These are phyloP conservation scores for Habropoda laboriosa DNA, from an alignment of 1,140 invertebrate species.

Conservation along the genomic window DNA sequence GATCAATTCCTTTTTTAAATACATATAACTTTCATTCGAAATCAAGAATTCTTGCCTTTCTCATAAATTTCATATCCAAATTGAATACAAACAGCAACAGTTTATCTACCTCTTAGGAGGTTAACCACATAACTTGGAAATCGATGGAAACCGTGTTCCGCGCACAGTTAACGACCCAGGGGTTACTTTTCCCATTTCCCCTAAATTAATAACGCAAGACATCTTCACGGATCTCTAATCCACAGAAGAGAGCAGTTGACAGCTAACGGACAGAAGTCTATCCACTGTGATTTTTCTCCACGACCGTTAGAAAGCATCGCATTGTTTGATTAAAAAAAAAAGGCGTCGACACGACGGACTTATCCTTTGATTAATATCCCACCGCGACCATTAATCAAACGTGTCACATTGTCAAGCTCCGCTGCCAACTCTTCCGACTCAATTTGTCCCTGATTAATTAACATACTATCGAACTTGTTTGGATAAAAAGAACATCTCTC, in stretches of 20 bases:
- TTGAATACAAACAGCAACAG: too few species aligned
- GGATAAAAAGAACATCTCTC: neutral
- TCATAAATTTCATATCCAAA: too few species aligned
- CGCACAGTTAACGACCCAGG: too few species aligned
- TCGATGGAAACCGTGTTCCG: too few species aligned
- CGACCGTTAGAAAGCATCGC: neutral
- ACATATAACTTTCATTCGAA: too few species aligned
- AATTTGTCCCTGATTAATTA: conserved; percentile 22
- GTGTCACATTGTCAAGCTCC: neutral
- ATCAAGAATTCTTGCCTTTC: too few species aligned
- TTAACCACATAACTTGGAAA: too few species aligned
- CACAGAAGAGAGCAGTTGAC: neutral
- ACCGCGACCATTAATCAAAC: neutral
- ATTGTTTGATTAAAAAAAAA: neutral
- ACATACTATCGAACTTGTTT: neutral
- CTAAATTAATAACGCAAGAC: neutral
- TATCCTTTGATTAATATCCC: neutral
- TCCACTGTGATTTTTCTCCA: neutral
- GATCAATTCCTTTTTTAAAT: too few species aligned
- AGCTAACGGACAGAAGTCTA: neutral
- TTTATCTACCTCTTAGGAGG: too few species aligned
- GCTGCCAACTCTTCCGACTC: neutral
- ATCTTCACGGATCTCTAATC: neutral
- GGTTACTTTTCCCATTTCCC: too few species aligned
- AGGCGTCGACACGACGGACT: neutral